These are phyloP conservation scores for Heliconius hewitsoni DNA, from an alignment of 1,140 invertebrate genomes.

Conservation along the genomic window DNA sequence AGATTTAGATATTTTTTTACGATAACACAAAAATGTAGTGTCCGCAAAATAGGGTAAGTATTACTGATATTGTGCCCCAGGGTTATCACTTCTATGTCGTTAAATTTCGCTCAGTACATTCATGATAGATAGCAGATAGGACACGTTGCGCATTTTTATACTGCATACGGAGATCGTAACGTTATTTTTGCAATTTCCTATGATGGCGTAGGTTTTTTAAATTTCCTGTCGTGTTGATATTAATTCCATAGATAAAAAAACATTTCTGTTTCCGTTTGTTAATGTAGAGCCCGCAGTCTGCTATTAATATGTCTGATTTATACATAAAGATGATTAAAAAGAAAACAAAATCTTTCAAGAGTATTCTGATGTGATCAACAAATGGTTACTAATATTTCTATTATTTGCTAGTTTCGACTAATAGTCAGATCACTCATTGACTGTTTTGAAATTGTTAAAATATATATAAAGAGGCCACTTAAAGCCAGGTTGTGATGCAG, in stretches of 20 bases:
- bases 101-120: conserved; percentile 13
- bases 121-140: conserved; percentile 1
- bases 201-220: conserved; percentile 3
- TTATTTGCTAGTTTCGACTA: no score
- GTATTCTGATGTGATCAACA: no score
- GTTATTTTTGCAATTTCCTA: not conserved
- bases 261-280: not conserved
- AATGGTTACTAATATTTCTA: no score
- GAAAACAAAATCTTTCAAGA: no score
- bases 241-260: not conserved
- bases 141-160: conserved; percentile 11
- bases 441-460: no score
- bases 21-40: not conserved
- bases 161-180: not conserved
- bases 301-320: not conserved
- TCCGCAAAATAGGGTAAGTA: not conserved
- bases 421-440: no score
- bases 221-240: not conserved
- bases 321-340: no score
- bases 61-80: not conserved
- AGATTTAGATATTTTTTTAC: not conserved
- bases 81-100: conserved; percentile 19
- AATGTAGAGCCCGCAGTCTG: no score
- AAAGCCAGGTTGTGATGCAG: no score
- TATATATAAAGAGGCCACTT: no score